Percentiles rank a stretch among this genome's conserved stretches.
These are phyloP conservation scores for Actenoides lindsayi DNA, from an alignment of 2,113 vertebrate genomes.

Conservation along the genomic window DNA sequence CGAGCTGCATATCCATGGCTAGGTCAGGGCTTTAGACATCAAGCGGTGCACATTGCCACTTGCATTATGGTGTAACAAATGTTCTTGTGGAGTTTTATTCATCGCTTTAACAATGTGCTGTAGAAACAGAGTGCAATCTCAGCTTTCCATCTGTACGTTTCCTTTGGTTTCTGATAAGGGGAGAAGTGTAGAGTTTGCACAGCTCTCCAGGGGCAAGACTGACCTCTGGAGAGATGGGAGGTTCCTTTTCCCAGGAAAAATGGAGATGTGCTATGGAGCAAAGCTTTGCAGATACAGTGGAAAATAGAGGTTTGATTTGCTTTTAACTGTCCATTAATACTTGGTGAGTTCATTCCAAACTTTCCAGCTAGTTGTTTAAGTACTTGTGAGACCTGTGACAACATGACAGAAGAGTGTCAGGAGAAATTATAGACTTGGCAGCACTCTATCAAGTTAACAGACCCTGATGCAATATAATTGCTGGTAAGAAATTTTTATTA, in stretches of 20 bases:
- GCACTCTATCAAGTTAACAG: slow-evolving; percentile 5
- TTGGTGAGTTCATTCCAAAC: neutral
- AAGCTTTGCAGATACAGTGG: slow-evolving; percentile 39
- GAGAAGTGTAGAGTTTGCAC: neutral
- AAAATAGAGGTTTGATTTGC: slow-evolving; percentile 60
- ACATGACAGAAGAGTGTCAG: slow-evolving; percentile 32
- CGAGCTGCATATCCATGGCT: neutral
- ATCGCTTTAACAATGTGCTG: neutral
- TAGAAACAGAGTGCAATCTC: slow-evolving; percentile 32
- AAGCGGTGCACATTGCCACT: neutral
- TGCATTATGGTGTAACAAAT: neutral
- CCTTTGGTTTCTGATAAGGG: slow-evolving; percentile 51
- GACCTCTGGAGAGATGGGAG: slow-evolving; percentile 38
- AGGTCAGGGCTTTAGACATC: neutral
- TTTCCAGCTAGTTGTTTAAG: slow-evolving; percentile 48
- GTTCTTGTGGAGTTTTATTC: neutral
- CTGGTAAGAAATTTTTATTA: slow-evolving; percentile 45
- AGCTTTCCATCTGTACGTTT: slow-evolving; percentile 7
- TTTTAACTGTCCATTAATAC: slow-evolving; percentile 49
- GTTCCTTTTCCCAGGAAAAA: slow-evolving; percentile 67
- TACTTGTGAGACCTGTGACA: slow-evolving; percentile 40
- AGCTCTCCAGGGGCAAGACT: slow-evolving; percentile 14
- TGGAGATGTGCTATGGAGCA: neutral
- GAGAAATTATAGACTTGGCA: slow-evolving; percentile 44
- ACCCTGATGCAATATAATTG: slow-evolving; percentile 20